phyloP scores from a whole-genome alignment of 64 coral and sea anemone genomes.

The Pocillopora verrucosa region DNA sequence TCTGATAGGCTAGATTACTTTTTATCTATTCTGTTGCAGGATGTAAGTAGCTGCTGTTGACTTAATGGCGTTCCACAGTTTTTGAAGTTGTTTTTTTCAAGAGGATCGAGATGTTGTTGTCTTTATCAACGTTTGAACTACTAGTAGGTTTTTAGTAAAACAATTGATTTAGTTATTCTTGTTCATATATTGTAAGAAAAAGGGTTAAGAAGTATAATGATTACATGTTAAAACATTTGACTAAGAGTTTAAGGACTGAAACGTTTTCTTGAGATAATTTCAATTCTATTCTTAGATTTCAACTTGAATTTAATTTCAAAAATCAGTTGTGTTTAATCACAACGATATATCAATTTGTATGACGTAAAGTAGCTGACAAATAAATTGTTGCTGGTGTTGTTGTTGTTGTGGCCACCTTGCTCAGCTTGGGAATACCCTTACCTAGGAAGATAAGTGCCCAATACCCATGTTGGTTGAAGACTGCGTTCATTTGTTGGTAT shows the following conservation, averaged over 20 bases:
- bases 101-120: not conserved
- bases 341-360: conserved; percentile 14
- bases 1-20: not conserved
- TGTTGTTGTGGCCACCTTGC: not conserved
- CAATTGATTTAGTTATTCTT: not conserved
- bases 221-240: not conserved
- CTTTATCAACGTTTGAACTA: not conserved
- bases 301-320: conserved; percentile 1
- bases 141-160: not conserved
- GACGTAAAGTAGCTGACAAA: not conserved
- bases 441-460: not conserved
- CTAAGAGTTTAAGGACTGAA: not conserved
- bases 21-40: not conserved
- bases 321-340: not conserved
- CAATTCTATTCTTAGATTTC: conserved; percentile 11
- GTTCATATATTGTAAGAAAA: not conserved
- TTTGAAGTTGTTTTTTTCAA: conserved; percentile 13
- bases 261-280: conserved; percentile 17
- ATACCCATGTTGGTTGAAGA: conserved; percentile 15
- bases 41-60: not conserved
- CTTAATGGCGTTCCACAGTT: not conserved
- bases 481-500: conserved; percentile 22
- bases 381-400: not conserved
- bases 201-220: not conserved
- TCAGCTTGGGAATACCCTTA: conserved; percentile 14